Evolutionary conservation across 2,113 vertebrate genomes (phyloP).

Genomic region (Rutilus rutilus): DNA sequence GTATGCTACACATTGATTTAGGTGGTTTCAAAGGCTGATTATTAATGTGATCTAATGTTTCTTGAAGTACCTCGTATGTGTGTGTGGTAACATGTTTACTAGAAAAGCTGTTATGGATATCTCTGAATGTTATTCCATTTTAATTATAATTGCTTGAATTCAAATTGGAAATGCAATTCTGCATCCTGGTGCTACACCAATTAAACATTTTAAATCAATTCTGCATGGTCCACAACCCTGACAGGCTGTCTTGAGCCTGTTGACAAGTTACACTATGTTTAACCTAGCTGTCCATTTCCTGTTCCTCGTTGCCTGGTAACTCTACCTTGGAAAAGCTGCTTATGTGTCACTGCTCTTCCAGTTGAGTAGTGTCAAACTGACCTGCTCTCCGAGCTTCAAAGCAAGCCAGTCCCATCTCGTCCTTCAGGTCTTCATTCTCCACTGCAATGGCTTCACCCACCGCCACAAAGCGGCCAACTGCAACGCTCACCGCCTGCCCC

Average conservation of each 20-base stretch:
- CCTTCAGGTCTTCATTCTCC: constrained; percentile 93
- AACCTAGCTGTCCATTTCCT: constrained; percentile 25
- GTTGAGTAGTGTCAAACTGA: constrained; percentile 61
- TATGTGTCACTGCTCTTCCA: background rate
- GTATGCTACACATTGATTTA: background rate
- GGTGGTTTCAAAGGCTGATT: background rate
- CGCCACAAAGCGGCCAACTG: constrained; percentile 93
- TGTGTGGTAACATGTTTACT: background rate
- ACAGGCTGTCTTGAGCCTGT: background rate
- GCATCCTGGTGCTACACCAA: background rate
- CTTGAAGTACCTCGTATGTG: background rate
- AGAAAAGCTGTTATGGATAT: background rate
- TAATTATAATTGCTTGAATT: background rate
- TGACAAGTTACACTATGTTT: constrained; percentile 15
- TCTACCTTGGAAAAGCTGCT: background rate
- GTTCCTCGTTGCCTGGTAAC: constrained; percentile 27
- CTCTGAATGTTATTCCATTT: background rate
- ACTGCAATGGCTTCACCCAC: constrained; percentile 95
- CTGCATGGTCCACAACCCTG: constrained; percentile 5
- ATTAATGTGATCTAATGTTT: background rate
- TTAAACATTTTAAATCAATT: background rate
- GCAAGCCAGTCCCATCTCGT: constrained; percentile 95
- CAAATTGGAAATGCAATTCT: background rate
- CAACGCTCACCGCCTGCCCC: constrained; percentile 91
- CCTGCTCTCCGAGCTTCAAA: constrained; percentile 92